Conservation (phyloP, 2,888 invertebrate genomes). For the Mythimna impura region DNA sequence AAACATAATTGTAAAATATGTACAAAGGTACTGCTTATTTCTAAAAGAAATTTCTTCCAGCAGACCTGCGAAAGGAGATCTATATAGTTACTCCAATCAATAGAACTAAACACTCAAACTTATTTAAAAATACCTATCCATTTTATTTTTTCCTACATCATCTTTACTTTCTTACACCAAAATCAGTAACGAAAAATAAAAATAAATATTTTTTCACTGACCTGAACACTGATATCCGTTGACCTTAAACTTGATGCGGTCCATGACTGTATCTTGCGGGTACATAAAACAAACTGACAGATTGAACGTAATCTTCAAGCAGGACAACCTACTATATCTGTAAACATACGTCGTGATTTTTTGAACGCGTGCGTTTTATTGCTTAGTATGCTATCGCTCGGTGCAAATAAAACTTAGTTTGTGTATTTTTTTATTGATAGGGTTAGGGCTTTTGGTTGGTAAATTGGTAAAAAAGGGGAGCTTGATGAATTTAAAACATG, state of each 20-base stretch:
- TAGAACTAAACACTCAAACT: not conserved
- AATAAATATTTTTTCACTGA: conserved; percentile 13
- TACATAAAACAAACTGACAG: conserved; percentile 36
- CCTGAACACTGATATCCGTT: conserved; percentile 52
- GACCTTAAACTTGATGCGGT: conserved; percentile 58
- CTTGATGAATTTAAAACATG: not conserved
- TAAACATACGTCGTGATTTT: conserved; percentile 33
- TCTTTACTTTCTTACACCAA: not conserved
- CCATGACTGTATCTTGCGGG: conserved; percentile 52
- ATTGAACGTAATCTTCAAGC: not conserved
- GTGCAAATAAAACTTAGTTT: no score
- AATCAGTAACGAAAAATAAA: not conserved
- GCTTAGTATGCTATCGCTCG: no score
- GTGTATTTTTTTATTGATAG: no score
- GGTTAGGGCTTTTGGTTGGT: no score
- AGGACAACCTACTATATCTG: conserved; percentile 7
- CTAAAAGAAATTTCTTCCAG: no score
- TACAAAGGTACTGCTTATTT: no score
- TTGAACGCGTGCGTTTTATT: not conserved
- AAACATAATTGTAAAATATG: no score
- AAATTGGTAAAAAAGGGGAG: no score
- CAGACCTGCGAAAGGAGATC: no score
- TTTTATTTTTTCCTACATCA: not conserved
- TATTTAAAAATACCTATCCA: not conserved
- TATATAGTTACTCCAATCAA: no score